Base-by-base conservation (phyloP, 92 coral and sea anemone genomes). In the Phenganax marumi region DNA sequence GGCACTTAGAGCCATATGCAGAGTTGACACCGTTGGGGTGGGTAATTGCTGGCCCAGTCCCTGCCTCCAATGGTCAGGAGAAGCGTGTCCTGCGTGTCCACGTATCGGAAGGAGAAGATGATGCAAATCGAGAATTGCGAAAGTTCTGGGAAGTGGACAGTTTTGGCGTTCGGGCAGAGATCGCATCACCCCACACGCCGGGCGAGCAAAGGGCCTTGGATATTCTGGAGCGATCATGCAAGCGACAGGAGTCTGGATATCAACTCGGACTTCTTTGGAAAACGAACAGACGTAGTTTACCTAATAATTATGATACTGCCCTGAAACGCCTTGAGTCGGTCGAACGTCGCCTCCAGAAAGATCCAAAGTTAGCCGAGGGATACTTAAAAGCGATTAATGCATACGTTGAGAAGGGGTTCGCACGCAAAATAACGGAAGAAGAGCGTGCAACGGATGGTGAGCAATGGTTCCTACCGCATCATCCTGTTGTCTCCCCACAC, bases 1-100 rank as follows among this genome's bases (percentile, higher is more conserved):
- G 62, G 22, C 79, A 48, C 33, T 12, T 56, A n/a, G 90, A 87
- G 58, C 88, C 85, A 63, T 66, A 79, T 60, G 91, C 91, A 22
- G 86, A 88, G 86, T 18, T 64, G 88, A 88, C 88, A 10, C 87
- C 74, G 47, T 61, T 86, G 12, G 89, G 89, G 13, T 86, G 89
- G 89, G 87, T 81, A 25, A 50, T 86, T 21, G 63, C 86, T 12
- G 87, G 89, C 73, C 84, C 90, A 50, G 79, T 87, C 63, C 25
- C 66, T n/a, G 46, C 60, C 50, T n/a, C 64, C 16, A 51, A 82
- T n/a, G 50, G 62, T 62, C 64, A 81, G 53, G 77, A 63, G 26
- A 23, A 47, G 21, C 87, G 75, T 63, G 17, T 87, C 25, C 81
- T 83, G 51, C 84, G 87, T 24, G 87, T 75, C 47, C 84, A 48